Base-by-base conservation (phyloP, 2,113 vertebrate genomes). In the Syngnathoides biaculeatus region DNA sequence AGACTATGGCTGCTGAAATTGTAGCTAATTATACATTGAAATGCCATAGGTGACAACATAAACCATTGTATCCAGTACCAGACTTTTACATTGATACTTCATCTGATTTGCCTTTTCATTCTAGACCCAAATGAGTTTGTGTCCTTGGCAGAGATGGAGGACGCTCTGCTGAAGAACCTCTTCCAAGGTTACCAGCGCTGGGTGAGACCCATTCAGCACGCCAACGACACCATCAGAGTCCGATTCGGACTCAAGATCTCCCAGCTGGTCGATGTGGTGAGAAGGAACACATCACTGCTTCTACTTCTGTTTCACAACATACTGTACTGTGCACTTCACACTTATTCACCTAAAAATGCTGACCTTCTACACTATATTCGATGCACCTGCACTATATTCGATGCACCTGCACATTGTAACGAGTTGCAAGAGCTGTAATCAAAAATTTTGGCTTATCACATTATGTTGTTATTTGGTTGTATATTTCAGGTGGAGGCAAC, bases 191-290 rank as follows among this genome's bases (percentile, higher is more conserved):
- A 99, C 83, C 95, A 99, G 90, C 97, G 96, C 77, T 98, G 95
- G 95, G 94, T 98, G 65, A 92, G 97, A 22, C 97, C 97, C 0
- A 94, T 98, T 17, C 88, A 93, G 75, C 92, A 94, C 11, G 89
- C 92, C 67, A 99, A 95, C 0, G 94, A 96, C 87, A 97, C 95
- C 20, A 91, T 99, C 67, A 93, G 86, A 83, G 95, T 99, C 0
- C 89, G 93, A 75, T 97, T 99, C 45, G 96, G 96, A 69, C 89
- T 99, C 79, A 98, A 98, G 90, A 97, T 99, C 81, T 98, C 97
- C 55, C 97, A 99, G 86, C 93, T 99, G 12, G 95, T 99, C 26
- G 97, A 99, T 69, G 96, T 99, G 94, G 97, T 99, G 88, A 95
- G 96, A 74, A 58, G 17, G 1, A 47, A 27, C 7, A 57, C 55